phyloP scores from a whole-genome alignment of 2,113 vertebrate genomes.

The Pardalotus punctatus region DNA sequence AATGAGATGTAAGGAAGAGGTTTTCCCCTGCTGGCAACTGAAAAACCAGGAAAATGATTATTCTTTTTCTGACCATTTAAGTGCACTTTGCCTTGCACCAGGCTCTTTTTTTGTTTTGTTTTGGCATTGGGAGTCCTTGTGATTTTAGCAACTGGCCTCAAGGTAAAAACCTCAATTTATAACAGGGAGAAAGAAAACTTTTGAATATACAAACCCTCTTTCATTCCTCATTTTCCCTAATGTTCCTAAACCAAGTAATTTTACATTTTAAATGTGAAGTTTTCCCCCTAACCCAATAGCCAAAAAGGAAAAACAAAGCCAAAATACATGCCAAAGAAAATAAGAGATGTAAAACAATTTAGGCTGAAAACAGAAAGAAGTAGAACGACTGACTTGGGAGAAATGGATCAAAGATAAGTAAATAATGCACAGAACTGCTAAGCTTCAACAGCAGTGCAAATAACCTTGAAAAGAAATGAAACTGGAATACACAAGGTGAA shows the following conservation, averaged over 20 bases:
- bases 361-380: not conserved
- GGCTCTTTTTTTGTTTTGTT: not conserved
- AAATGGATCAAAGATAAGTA: slow-evolving; percentile 38
- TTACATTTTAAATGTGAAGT: not conserved
- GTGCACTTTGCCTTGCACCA: not conserved
- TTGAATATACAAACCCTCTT: not conserved
- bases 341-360: not conserved
- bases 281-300: not conserved
- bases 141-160: not conserved
- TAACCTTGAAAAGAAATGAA: slow-evolving; percentile 32
- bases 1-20: slow-evolving; percentile 15
- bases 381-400: not conserved
- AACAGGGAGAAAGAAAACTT: not conserved
- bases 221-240: not conserved
- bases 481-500: slow-evolving; percentile 1
- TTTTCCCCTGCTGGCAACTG: slow-evolving; percentile 18
- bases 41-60: not conserved
- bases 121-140: not conserved
- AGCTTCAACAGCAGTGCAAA: slow-evolving; percentile 13
- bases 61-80: slow-evolving; percentile 18
- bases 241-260: not conserved
- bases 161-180: not conserved
- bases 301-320: not conserved
- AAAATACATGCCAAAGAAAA: slow-evolving; percentile 1
- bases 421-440: slow-evolving; percentile 23